phyloP scores from a whole-genome alignment of 2,113 vertebrate species.

The Psittacara wagleri region DNA sequence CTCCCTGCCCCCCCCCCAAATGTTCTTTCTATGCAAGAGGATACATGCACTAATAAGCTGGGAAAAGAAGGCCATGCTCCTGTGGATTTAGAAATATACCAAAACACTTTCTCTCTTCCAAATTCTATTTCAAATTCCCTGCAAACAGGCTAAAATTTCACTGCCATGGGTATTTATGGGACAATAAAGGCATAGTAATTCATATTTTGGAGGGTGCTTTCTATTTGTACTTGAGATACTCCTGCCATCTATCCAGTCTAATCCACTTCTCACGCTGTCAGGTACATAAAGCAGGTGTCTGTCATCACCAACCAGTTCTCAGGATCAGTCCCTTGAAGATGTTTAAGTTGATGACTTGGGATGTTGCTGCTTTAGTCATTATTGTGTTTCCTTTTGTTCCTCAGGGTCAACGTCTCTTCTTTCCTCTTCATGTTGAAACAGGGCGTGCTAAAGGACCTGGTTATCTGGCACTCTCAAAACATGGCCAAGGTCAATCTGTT shows the following conservation, averaged over 20 bases:
- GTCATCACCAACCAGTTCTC: not conserved
- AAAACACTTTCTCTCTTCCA: not conserved
- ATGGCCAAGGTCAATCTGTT: conserved; percentile 63
- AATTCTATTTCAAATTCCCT: not conserved
- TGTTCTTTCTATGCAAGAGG: not conserved
- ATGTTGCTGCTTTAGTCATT: not conserved
- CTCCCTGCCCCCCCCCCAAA: too few relatives aligned
- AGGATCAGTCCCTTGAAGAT: not conserved
- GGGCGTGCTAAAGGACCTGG: conserved; percentile 33
- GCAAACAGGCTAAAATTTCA: not conserved
- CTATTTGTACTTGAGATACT: not conserved
- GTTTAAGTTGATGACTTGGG: not conserved
- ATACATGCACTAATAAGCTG: not conserved
- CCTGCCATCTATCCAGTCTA: not conserved
- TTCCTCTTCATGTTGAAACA: conserved; percentile 40
- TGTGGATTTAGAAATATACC: not conserved
- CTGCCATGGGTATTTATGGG: not conserved
- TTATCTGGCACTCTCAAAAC: conserved; percentile 62
- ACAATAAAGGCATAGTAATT: not conserved
- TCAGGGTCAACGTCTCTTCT: not conserved
- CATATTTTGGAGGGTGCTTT: not conserved
- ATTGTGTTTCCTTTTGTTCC: not conserved
- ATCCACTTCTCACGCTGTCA: not conserved
- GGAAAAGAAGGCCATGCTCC: not conserved
- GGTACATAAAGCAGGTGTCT: not conserved